Percentiles rank a stretch among this genome's conserved stretches.
These are phyloP conservation scores for Microcebus jonahi DNA, from an alignment of 2,113 vertebrate genomes.

Conservation along the genomic window DNA sequence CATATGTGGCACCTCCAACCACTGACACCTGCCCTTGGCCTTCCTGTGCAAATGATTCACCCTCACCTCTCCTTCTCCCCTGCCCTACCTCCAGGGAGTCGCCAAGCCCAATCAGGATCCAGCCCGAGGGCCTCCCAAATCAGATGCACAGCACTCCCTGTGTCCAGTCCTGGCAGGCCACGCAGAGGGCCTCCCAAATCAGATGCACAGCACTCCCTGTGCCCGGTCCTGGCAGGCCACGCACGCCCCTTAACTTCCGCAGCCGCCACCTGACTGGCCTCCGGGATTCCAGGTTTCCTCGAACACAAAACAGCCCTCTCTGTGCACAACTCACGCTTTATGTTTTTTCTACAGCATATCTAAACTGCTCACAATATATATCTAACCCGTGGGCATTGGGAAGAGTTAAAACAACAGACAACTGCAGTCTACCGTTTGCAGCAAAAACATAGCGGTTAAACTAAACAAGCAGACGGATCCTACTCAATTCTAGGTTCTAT, in stretches of 20 bases:
- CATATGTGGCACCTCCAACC: neutral
- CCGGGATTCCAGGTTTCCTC: neutral
- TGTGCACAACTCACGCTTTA: neutral
- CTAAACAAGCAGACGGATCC: neutral
- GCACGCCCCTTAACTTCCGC: accelerated
- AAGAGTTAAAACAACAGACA: neutral
- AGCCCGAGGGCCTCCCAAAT: accelerated
- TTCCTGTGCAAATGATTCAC: neutral
- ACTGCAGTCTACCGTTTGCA: neutral
- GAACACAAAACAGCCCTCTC: neutral
- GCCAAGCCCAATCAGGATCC: accelerated
- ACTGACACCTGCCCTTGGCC: accelerated
- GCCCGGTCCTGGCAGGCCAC: neutral
- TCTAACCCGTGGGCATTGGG: neutral
- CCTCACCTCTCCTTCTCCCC: neutral
- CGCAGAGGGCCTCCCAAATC: accelerated
- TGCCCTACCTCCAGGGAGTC: accelerated
- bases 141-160: accelerated
- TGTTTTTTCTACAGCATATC: neutral
- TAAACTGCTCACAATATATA: neutral
- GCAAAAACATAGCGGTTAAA: neutral
- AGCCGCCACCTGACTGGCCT: neutral
- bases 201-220: accelerated
- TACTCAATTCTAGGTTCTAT: neutral
- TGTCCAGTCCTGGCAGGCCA: neutral